Percentiles rank a stretch among this genome's conserved stretches.
phyloP scores from a whole-genome alignment of 2,888 invertebrate species.

The Napeogenes inachia region DNA sequence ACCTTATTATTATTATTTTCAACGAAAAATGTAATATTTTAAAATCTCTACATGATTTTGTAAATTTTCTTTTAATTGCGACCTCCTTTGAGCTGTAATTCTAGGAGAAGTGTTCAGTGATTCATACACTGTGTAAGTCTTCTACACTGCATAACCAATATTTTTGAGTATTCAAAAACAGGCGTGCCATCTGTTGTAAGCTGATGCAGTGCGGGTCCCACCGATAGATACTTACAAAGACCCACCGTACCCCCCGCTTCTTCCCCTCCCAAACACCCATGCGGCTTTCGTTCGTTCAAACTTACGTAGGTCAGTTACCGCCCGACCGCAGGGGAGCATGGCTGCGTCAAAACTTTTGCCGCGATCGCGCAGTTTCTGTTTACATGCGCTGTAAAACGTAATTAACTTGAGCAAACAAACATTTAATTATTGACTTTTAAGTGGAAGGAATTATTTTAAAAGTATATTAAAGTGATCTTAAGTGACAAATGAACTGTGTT shows the following conservation, averaged over 20 bases:
- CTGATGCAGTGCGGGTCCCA: slow-evolving; percentile 71
- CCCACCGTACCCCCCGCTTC: slow-evolving; percentile 52
- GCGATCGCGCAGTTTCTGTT: slow-evolving; percentile 70
- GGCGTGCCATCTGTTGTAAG: slow-evolving; percentile 77
- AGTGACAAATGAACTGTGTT: slow-evolving; percentile 70
- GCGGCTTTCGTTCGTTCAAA: slow-evolving; percentile 77
- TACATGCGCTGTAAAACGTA: slow-evolving; percentile 68
- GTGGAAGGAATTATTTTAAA: slow-evolving; percentile 55
- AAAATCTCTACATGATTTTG: neutral
- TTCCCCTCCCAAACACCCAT: slow-evolving; percentile 61
- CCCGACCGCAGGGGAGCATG: slow-evolving; percentile 77
- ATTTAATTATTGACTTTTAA: slow-evolving; percentile 51
- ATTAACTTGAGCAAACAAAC: slow-evolving; percentile 55
- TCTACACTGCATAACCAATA: slow-evolving; percentile 67
- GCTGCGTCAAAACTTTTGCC: slow-evolving; percentile 75
- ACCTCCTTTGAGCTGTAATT: slow-evolving; percentile 73
- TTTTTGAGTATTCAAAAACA: slow-evolving; percentile 72
- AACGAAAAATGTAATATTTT: too few relatives aligned
- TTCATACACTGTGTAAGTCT: slow-evolving; percentile 70
- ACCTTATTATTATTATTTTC: too few relatives aligned
- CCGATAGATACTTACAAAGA: slow-evolving; percentile 52
- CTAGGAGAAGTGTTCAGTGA: slow-evolving; percentile 58
- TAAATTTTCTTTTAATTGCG: slow-evolving; percentile 32
- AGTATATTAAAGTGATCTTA: slow-evolving; percentile 49
- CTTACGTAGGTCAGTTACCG: slow-evolving; percentile 79